Evolutionary conservation across 2,888 invertebrate genomes (phyloP).

Genomic region (Morpho deidamia): DNA sequence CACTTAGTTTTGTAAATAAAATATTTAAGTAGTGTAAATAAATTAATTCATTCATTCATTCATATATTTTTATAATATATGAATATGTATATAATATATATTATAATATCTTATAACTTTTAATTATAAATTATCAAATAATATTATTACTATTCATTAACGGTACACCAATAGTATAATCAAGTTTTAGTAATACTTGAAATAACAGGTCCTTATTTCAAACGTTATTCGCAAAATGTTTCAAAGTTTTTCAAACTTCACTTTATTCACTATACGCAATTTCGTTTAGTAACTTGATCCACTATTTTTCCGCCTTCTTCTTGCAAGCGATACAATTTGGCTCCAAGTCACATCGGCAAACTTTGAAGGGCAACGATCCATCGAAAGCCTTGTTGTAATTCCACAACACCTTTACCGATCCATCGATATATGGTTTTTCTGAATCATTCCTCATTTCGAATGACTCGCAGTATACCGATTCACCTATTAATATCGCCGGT

Average conservation of each 20-base stretch:
- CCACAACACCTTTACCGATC: conserved; percentile 51
- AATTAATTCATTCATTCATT: too few relatives aligned
- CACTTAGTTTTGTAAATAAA: too few relatives aligned
- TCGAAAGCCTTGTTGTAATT: conserved; percentile 54
- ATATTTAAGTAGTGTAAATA: too few relatives aligned
- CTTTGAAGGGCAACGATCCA: conserved; percentile 43
- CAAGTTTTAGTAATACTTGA: background rate
- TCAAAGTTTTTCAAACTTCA: background rate
- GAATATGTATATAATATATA: too few relatives aligned
- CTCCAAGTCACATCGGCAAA: conserved; percentile 54
- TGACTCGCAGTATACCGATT: conserved; percentile 49
- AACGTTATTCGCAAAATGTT: background rate
- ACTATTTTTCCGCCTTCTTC: conserved; percentile 10
- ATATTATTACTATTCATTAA: too few relatives aligned
- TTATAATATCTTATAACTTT: too few relatives aligned
- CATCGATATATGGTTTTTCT: conserved; percentile 37
- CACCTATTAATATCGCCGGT: conserved; percentile 42
- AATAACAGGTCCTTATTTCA: background rate
- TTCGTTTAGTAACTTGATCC: conserved; percentile 4
- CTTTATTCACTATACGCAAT: background rate
- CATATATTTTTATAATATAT: too few relatives aligned
- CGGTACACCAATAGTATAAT: background rate
- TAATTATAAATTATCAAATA: too few relatives aligned
- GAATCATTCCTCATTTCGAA: conserved; percentile 45
- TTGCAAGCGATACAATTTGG: conserved; percentile 41